Conservation (phyloP, 64 coral and sea anemone genomes). For the Montipora capricornis region DNA sequence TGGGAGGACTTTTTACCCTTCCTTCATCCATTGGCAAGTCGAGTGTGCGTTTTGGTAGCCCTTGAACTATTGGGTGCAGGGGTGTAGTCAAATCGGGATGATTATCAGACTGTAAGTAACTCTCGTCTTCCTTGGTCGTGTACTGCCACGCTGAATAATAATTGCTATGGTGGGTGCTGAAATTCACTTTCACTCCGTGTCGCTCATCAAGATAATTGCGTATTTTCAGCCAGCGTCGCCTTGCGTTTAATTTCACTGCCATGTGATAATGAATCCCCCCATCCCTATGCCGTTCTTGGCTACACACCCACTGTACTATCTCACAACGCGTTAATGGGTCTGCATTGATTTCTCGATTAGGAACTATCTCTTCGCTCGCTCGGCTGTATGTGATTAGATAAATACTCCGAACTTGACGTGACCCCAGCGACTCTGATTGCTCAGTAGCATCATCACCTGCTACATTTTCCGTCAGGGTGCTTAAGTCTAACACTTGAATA, state of each 20-base stretch:
- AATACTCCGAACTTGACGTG: neutral
- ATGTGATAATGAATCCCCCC: slow-evolving; percentile 4
- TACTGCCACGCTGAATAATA: slow-evolving; percentile 63
- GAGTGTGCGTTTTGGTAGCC: neutral
- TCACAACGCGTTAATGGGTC: neutral
- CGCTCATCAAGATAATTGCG: slow-evolving; percentile 3
- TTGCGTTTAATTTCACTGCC: slow-evolving; percentile 29
- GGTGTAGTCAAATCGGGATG: slow-evolving; percentile 44
- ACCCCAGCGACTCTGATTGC: neutral
- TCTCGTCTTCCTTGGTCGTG: slow-evolving; percentile 40
- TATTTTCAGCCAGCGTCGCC: slow-evolving; percentile 10
- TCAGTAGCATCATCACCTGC: neutral
- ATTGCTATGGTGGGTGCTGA: slow-evolving; percentile 5
- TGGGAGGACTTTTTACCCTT: neutral
- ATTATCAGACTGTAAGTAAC: neutral
- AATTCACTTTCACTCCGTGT: slow-evolving; percentile 21
- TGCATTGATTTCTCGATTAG: neutral
- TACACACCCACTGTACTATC: slow-evolving; percentile 5
- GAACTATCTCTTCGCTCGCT: neutral
- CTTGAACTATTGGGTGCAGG: neutral
- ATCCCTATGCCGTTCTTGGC: neutral
- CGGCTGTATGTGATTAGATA: slow-evolving; percentile 14
- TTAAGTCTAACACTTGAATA: neutral
- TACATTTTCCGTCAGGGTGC: slow-evolving; percentile 2
- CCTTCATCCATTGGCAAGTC: neutral